Evolutionary conservation across 2,888 invertebrate genomes (phyloP), one percentile per base, ranked within the genome.

Genomic region (Heliconius ismenius): DNA sequence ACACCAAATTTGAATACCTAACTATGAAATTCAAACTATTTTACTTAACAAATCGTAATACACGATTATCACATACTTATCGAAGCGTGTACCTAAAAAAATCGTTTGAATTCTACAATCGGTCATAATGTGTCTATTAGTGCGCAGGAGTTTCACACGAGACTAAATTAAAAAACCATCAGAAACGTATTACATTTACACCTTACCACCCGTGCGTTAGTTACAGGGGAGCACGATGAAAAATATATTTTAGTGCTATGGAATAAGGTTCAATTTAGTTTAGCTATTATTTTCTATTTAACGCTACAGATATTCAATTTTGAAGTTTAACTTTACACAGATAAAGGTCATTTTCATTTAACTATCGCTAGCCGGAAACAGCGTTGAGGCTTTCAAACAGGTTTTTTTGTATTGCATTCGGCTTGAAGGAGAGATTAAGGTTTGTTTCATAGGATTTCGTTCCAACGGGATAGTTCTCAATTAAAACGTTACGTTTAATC

Each of bases 121-220:
- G 83, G 64, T 75, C 78, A 79, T 91, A 91, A 91, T 91, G 90
- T 90, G 89, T 91, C 89, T 89, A 90, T 92, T 89, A 88, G 83
- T 89, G 90, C 90, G 90, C 89, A 87, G 85, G 90, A 90, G 90
- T 90, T 88, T 93, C 92, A 92, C 93, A 92, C 92, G 91, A 87
- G 87, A 84, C 81, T 87, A 88, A 90, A 93, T 93, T 93, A 93
- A 92, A 93, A 92, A 90, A 86, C 85, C 92, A 91, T 93, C 92
- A 93, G 85, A 91, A 92, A 91, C 89, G 86, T 91, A 93, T 93
- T 93, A 93, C 85, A 87, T 85, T 84, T 87, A 90, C 89, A 88
- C 90, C 88, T 87, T 86, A 81, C 90, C 90, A 89, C 91, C 90
- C 84, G 83, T 79, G 81, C 80, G 81, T 79, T 80, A 78, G 78